Percentiles rank a stretch among this genome's conserved stretches.
phyloP scores from a whole-genome alignment of 2,113 vertebrate genomes.

The Ciconia stormi region DNA sequence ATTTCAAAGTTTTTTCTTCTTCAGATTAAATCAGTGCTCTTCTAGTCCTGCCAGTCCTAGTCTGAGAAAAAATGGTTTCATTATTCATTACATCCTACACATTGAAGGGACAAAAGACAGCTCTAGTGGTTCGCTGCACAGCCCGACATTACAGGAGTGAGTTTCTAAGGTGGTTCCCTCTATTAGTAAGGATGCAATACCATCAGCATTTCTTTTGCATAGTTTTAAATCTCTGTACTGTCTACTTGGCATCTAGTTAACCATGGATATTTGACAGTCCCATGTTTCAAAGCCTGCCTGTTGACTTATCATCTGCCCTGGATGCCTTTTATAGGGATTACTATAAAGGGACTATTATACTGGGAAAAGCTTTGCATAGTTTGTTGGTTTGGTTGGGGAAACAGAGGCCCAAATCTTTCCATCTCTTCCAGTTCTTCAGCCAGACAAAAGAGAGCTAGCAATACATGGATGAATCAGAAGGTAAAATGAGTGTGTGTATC shows the following conservation, averaged over 20 bases:
- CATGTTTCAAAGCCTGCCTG: background rate
- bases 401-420: background rate
- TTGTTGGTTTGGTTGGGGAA: background rate
- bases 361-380: background rate
- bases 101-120: background rate
- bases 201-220: background rate
- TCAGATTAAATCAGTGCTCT: background rate
- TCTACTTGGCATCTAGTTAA: background rate
- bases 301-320: background rate
- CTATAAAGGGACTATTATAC: background rate
- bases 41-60: background rate
- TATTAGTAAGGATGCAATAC: background rate
- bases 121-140: background rate
- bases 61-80: background rate
- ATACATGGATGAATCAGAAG: background rate
- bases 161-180: background rate
- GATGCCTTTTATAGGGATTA: background rate
- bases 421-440: background rate
- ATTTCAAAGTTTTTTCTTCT: background rate
- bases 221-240: background rate
- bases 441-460: background rate
- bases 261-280: background rate
- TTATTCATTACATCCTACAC: background rate
- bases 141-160: rapidly evolving
- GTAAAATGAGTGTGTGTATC: background rate